A percentile compares a stretch with the other conserved stretches of the same genome.
phyloP scores from a whole-genome alignment of 1,140 invertebrate genomes.

The Aphelinus atriplicis region DNA sequence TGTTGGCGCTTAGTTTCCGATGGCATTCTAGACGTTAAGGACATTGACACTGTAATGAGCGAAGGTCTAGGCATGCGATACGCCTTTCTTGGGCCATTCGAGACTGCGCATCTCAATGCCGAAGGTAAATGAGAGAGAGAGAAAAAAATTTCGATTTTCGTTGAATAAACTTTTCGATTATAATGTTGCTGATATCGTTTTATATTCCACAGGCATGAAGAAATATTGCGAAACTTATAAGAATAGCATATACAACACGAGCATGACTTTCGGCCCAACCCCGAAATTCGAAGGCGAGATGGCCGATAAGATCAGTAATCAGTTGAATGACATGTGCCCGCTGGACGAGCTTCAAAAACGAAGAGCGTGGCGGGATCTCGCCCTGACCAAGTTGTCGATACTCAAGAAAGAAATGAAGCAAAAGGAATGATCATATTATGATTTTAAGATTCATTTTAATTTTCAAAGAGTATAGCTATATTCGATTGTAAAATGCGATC shows the following conservation, averaged over 20 bases:
- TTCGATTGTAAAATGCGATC: too few relatives aligned
- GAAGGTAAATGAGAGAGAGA: constrained; percentile 71
- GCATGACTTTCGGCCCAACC: constrained; percentile 78
- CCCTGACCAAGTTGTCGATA: constrained; percentile 82
- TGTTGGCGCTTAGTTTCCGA: constrained; percentile 88
- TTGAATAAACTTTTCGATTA: constrained; percentile 39
- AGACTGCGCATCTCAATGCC: constrained; percentile 95
- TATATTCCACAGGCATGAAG: constrained; percentile 68
- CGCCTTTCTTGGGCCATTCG: constrained; percentile 92
- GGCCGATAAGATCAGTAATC: constrained; percentile 71
- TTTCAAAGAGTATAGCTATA: too few relatives aligned
- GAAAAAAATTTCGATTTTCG: neutral
- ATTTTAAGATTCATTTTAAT: too few relatives aligned
- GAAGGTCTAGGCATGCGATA: constrained; percentile 95
- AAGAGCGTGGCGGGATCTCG: constrained; percentile 84
- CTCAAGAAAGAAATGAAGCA: constrained; percentile 78
- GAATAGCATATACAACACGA: constrained; percentile 81
- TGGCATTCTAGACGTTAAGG: constrained; percentile 84
- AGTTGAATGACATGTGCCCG: constrained; percentile 79
- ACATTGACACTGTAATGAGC: constrained; percentile 93
- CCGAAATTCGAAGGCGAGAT: constrained; percentile 78
- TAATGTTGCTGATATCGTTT: constrained; percentile 27
- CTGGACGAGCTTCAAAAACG: constrained; percentile 79
- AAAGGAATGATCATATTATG: constrained; percentile 33
- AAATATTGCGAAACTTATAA: constrained; percentile 81